Evolutionary conservation across 2,797 vertebrate species (phyloP), one percentile per base, ranked within the genome.

Genomic region (Phataginus tetradactyla): DNA sequence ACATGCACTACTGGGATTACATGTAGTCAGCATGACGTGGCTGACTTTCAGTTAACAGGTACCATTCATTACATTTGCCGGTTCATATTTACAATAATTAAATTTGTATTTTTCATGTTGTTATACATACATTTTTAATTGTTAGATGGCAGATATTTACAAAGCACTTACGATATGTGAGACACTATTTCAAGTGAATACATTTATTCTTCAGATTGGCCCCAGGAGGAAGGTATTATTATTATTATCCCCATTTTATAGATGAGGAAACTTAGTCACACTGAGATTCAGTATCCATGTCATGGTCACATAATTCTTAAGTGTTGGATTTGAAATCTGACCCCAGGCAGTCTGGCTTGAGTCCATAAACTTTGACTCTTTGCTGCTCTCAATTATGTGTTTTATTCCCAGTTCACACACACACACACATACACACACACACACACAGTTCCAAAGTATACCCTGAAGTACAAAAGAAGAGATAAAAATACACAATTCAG

Each of bases 81-180:
- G 0, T 72, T 78, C 37, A 42, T 89, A 86, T 81, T 93, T 85
- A 79, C 0, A 79, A 53, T 27, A 86, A 32, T n/a, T 71, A 79
- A 53, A 64, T 96, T 53, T 91, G 2, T 53, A 86, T 61, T 91
- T 94, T 86, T 83, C 32, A 63, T 64, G 42, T 90, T 71, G 7
- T 55, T 64, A 77, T n/a, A 53, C 8, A 64, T 49, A 12, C n/a
- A 79, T 59, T 90, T 90, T 94, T 83, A 85, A 89, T 84, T 90
- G 49, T 57, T 90, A 66, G 27, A 53, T 92, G 61, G 55, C 53
- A 81, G 63, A 86, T 84, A 90, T 42, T 81, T 85, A 90, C 32
- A 66, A 83, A 91, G 20, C 23, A 79, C 15, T 71, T 85, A 74
- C 17, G 85, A 69, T 42, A 64, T 79, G 10, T 29, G 69, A 90